Evolutionary conservation across 2,888 invertebrate species (phyloP).

Genomic region (Rhorus exstirpatorius): DNA sequence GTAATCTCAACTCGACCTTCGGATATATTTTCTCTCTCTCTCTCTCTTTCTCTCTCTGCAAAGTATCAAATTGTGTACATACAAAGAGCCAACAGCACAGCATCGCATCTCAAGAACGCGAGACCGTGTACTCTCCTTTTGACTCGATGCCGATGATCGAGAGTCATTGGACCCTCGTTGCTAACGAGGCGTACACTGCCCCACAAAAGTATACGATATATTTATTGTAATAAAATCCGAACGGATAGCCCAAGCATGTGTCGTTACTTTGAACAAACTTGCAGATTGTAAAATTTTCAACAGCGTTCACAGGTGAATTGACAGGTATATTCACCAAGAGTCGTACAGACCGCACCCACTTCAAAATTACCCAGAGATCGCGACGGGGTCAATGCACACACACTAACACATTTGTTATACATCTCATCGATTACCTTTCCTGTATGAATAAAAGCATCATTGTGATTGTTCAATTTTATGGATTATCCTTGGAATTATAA

Average conservation of each 20-base stretch:
- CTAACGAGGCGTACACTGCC: constrained; percentile 30
- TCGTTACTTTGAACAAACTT: not conserved
- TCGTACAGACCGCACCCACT: constrained; percentile 60
- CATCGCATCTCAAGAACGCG: constrained; percentile 40
- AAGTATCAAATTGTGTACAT: constrained; percentile 30
- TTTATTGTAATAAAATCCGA: not conserved
- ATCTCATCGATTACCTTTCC: not conserved
- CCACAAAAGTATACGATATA: not conserved
- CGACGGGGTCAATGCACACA: constrained; percentile 31
- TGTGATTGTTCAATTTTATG: constrained; percentile 21
- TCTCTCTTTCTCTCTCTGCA: not conserved
- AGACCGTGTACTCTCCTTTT: constrained; percentile 1
- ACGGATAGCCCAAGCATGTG: not conserved
- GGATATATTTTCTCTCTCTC: constrained; percentile 35
- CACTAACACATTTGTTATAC: not conserved
- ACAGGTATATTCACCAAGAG: not conserved
- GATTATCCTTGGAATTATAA: not conserved
- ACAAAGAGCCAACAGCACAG: constrained; percentile 28
- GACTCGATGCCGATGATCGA: not conserved
- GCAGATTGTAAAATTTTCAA: not conserved
- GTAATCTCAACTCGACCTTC: constrained; percentile 22
- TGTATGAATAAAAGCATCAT: not conserved
- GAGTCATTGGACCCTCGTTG: constrained; percentile 52
- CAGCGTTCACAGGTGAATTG: not conserved
- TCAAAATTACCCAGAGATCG: constrained; percentile 44